A percentile compares a stretch with the other conserved stretches of the same genome.
Conservation (phyloP, 2,113 vertebrate species). For the Phalacrocorax carbo region DNA sequence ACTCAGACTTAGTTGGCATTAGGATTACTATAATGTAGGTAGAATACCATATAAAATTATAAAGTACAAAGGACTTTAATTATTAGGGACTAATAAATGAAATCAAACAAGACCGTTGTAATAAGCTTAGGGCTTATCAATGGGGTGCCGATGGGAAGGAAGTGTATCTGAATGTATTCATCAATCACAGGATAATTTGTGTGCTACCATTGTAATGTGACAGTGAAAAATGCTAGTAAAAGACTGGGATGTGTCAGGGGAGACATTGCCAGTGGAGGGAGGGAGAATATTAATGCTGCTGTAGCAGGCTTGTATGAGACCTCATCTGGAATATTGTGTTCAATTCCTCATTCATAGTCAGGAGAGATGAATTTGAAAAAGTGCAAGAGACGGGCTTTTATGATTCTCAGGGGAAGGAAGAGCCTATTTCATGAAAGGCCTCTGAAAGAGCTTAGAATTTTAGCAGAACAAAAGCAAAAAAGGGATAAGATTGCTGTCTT, state of each 20-base stretch:
- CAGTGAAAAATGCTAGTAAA: constrained; percentile 1
- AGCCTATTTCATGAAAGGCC: constrained; percentile 39
- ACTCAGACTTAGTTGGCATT: neutral
- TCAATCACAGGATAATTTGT: constrained; percentile 43
- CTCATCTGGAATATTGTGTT: constrained; percentile 56
- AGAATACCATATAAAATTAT: neutral
- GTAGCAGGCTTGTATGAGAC: constrained; percentile 5
- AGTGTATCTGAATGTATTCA: constrained; percentile 21
- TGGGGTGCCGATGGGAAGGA: neutral
- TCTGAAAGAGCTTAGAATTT: constrained; percentile 36
- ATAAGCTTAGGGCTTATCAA: neutral
- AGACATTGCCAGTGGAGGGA: constrained; percentile 26
- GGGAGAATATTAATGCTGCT: constrained; percentile 40
- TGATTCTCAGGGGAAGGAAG: constrained; percentile 46
- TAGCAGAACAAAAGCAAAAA: constrained; percentile 48
- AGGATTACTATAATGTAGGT: neutral
- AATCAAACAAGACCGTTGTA: neutral
- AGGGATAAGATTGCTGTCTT: constrained; percentile 36
- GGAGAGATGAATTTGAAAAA: constrained; percentile 40
- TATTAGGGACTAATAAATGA: neutral
- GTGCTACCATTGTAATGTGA: constrained; percentile 18
- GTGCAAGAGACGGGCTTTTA: neutral
- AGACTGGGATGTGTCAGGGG: constrained; percentile 18
- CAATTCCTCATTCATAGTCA: constrained; percentile 52
- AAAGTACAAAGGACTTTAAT: neutral